Base-by-base conservation (phyloP, 2,113 vertebrate genomes). In the Melospiza melodia region DNA sequence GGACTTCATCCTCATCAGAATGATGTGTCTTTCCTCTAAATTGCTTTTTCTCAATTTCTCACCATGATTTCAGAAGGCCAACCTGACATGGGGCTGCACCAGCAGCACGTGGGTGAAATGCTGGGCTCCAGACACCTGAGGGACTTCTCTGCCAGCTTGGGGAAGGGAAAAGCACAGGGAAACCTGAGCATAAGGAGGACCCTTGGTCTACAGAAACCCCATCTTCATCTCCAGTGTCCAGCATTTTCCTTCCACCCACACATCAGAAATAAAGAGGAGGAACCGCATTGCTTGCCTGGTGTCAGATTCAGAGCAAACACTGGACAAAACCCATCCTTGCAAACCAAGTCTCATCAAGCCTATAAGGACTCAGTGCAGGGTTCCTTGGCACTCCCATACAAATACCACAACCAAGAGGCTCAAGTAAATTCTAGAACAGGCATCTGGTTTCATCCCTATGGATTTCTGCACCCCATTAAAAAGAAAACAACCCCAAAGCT, bases 11-110 rank as follows among this genome's bases (percentile, higher is more conserved):
- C 23, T 22, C 18, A 9, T 6, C 5, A 74, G 37, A 61, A 62
- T 2, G 4, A 18, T 0, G 0, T 2, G 17, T 33, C 11, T 65
- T 33, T 35, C 44, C n/a, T 33, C 73, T 49, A 8, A 21, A 15
- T 14, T 46, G 21, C n/a, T 58, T 39, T 68, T 51, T 30, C 52
- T 58, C 31, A 16, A 0, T 3, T 8, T 59, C 62, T 76, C 12
- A 3, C 81, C 9, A 3, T 24, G 37, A 41, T 69, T 84, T 65
- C 52, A 69, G 59, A 19, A 49, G 22, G 6, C 17, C n/a, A 65
- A 0, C 4, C 15, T 49, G 55, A 1, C 52, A 7, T 1, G 28
- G 16, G 52, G 37, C 16, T 43, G 46, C 5, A 49, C 9, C 51
- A 52, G 33, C 58, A 31, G 2, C 2, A 9, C 1, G 9, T 30